phyloP scores from a whole-genome alignment of 2,113 vertebrate genomes.

The Thunnus thynnus region DNA sequence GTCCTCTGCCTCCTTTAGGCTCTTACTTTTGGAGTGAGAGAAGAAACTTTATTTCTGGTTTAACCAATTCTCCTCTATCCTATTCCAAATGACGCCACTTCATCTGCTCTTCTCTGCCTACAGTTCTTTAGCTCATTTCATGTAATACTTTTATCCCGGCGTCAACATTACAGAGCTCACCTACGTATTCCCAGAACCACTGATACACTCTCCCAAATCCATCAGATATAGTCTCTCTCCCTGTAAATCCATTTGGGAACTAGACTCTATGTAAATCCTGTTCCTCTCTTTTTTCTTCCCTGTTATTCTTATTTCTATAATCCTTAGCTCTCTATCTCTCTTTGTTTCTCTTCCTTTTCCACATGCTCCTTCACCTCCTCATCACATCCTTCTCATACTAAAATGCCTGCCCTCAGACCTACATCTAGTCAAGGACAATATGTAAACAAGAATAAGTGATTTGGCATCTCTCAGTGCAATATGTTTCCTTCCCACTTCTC shows the following conservation, averaged over 20 bases:
- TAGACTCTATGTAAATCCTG: slow-evolving; percentile 60
- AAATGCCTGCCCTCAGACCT: slow-evolving; percentile 18
- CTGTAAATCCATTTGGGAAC: slow-evolving; percentile 56
- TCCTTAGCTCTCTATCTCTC: slow-evolving; percentile 47
- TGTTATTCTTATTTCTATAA: slow-evolving; percentile 59
- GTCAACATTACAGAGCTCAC: slow-evolving; percentile 64
- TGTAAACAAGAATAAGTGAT: slow-evolving; percentile 46
- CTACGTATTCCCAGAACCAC: slow-evolving; percentile 49
- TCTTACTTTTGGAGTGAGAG: slow-evolving; percentile 23
- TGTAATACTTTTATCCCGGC: slow-evolving; percentile 70
- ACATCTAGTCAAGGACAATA: slow-evolving; percentile 42
- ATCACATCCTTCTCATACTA: neutral
- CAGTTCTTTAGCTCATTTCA: slow-evolving; percentile 57
- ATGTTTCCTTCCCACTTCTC: slow-evolving; percentile 18
- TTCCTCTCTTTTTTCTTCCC: slow-evolving; percentile 13
- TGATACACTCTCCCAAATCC: slow-evolving; percentile 60
- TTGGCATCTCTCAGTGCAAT: slow-evolving; percentile 18
- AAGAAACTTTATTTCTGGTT: slow-evolving; percentile 40
- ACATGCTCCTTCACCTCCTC: slow-evolving; percentile 7
- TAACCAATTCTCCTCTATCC: slow-evolving; percentile 33
- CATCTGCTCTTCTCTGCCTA: slow-evolving; percentile 48
- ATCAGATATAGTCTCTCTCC: slow-evolving; percentile 59
- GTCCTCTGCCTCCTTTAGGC: neutral
- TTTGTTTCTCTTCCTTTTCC: slow-evolving; percentile 1
- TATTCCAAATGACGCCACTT: slow-evolving; percentile 51